A percentile compares a stretch with the other conserved stretches of the same genome.
Conservation (phyloP, 2,797 vertebrate species). For the Setipinna tenuifilis region DNA sequence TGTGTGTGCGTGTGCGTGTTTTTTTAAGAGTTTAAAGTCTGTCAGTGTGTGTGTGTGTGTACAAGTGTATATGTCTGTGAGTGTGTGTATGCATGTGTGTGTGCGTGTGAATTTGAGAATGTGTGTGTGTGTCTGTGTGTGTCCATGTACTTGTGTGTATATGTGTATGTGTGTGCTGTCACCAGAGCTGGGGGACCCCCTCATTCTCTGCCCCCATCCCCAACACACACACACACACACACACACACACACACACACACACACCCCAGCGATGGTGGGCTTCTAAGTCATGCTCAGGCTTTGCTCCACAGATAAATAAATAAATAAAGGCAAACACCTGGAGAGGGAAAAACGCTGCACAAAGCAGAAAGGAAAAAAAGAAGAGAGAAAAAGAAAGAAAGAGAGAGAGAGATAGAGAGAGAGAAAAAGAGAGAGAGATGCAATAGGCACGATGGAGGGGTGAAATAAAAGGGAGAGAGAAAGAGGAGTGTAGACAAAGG, state of each 20-base stretch:
- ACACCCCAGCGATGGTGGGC: constrained; percentile 35
- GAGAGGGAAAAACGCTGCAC: constrained; percentile 40
- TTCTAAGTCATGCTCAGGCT: constrained; percentile 34
- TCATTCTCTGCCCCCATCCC: not conserved
- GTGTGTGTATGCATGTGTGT: not conserved
- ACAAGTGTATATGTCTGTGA: not conserved
- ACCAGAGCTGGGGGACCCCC: constrained; percentile 5
- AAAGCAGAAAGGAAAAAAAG: constrained; percentile 36
- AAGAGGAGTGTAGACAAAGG: constrained; percentile 32
- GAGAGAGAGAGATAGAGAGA: constrained; percentile 21
- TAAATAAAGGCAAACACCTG: constrained; percentile 55
- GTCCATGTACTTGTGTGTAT: not conserved
- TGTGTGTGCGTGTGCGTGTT: no score
- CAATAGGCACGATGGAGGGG: not conserved
- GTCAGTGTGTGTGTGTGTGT: not conserved
- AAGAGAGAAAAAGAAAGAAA: constrained; percentile 35
- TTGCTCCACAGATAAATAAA: constrained; percentile 44
- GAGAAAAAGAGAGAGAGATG: not conserved
- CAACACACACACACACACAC: no score
- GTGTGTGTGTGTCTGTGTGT: not conserved
- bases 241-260: no score
- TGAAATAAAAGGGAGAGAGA: not conserved
- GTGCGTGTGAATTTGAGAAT: not conserved
- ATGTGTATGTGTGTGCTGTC: not conserved
- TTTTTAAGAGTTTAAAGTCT: not conserved